Evolutionary conservation across 2,888 invertebrate genomes (phyloP).

Genomic region (Tubulanus polymorphus): DNA sequence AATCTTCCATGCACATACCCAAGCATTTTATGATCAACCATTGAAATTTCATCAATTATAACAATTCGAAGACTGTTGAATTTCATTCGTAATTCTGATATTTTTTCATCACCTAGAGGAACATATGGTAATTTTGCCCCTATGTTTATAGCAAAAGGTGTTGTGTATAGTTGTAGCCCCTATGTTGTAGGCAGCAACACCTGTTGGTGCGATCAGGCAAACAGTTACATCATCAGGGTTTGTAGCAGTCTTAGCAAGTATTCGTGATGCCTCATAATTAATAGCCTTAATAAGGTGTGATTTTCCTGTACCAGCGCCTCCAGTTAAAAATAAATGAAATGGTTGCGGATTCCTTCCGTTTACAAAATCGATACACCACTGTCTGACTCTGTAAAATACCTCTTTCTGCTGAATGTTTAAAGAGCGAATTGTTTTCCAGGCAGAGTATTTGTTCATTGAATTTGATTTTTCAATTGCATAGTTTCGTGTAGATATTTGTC

Average conservation of each 20-base stretch:
- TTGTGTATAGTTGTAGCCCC: constrained; percentile 9
- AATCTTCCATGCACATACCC: constrained; percentile 11
- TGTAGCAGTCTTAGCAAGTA: constrained; percentile 1
- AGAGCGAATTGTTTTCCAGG: background rate
- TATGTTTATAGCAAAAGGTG: constrained; percentile 3
- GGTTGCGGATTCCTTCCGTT: constrained; percentile 6
- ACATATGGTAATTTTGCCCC: background rate
- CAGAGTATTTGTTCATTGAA: background rate
- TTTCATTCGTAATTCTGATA: constrained; percentile 6
- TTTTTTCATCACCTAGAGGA: constrained; percentile 7
- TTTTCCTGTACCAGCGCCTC: constrained; percentile 1
- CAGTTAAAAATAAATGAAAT: background rate
- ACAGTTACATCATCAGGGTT: constrained; percentile 9
- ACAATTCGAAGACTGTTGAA: constrained; percentile 6
- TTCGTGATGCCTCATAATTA: constrained; percentile 3
- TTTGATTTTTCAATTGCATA: background rate
- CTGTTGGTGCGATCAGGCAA: background rate
- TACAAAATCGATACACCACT: constrained; percentile 8
- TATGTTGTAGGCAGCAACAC: constrained; percentile 13
- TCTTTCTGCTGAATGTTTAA: constrained; percentile 12
- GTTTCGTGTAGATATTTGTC: background rate
- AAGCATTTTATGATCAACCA: constrained; percentile 9
- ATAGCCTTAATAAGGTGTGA: background rate
- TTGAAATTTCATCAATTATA: constrained; percentile 15
- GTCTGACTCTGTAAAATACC: constrained; percentile 10